phyloP scores from a whole-genome alignment of 2,113 vertebrate genomes.

The Propithecus coquereli region DNA sequence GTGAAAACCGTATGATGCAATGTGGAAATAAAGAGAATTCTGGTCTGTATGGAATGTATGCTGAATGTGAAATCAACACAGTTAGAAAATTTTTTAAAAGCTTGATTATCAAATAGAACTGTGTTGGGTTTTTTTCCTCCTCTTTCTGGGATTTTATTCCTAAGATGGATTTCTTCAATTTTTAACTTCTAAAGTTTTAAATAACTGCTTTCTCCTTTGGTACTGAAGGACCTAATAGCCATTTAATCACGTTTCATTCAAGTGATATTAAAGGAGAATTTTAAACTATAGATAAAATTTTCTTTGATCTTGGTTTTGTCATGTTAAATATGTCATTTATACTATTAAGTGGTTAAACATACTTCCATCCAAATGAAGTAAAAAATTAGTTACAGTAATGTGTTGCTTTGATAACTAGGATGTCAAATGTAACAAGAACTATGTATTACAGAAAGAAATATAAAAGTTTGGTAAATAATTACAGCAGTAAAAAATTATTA shows the following conservation, averaged over 20 bases:
- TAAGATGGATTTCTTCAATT: constrained; percentile 22
- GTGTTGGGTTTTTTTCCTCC: background rate
- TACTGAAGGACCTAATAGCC: background rate
- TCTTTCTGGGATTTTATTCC: background rate
- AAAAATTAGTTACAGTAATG: background rate
- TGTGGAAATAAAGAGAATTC: background rate
- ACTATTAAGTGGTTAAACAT: background rate
- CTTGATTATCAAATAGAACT: background rate
- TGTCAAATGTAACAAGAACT: background rate
- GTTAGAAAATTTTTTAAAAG: background rate
- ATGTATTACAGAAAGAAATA: background rate
- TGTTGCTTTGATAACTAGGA: background rate
- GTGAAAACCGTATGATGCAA: background rate
- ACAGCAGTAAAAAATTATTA: background rate
- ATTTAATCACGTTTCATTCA: background rate
- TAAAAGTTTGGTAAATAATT: background rate
- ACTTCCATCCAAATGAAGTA: background rate
- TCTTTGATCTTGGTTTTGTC: constrained; percentile 8
- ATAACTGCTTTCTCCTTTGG: background rate
- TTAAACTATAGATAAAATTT: background rate
- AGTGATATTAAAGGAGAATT: background rate
- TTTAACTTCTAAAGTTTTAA: constrained; percentile 40
- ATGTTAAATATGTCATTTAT: background rate
- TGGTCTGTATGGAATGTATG: background rate
- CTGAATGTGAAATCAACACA: background rate